Percentiles rank a stretch among this genome's conserved stretches.
Conservation (phyloP, 2,888 invertebrate species). For the Bellardia pandia region DNA sequence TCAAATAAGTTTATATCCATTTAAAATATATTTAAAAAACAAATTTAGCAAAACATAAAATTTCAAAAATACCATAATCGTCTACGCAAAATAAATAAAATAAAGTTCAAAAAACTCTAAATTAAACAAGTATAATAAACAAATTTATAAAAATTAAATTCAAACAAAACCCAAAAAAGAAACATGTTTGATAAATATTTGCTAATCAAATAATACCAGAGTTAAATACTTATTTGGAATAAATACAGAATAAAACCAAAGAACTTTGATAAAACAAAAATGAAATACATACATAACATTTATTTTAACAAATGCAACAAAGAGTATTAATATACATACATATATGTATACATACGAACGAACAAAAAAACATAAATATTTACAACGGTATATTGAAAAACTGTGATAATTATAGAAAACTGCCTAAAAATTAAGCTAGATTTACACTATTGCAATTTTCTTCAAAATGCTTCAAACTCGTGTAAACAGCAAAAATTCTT, state of each 20-base stretch:
- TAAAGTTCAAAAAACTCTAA: conserved; percentile 55
- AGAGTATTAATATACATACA: neutral
- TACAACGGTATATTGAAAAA: too few species aligned
- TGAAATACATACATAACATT: neutral
- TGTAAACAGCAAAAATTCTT: too few species aligned
- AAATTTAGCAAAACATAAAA: conserved; percentile 20
- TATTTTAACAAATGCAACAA: conserved; percentile 1
- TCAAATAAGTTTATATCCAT: neutral
- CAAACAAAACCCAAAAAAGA: conserved; percentile 29
- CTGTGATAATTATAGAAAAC: too few species aligned
- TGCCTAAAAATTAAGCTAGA: too few species aligned
- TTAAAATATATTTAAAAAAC: neutral
- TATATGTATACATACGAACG: too few species aligned
- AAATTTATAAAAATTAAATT: conserved; percentile 26
- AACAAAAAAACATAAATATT: too few species aligned
- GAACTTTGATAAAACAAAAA: neutral
- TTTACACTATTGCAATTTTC: too few species aligned
- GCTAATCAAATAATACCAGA: conserved; percentile 25
- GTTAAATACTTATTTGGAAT: neutral
- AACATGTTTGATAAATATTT: conserved; percentile 39
- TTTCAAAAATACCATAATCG: conserved; percentile 12
- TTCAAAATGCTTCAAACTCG: too few species aligned
- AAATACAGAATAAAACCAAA: neutral
- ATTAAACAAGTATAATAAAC: conserved; percentile 27
- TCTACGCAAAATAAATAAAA: conserved; percentile 38